Evolutionary conservation across 2,113 vertebrate genomes (phyloP).

Genomic region (Stigmatopora nigra): DNA sequence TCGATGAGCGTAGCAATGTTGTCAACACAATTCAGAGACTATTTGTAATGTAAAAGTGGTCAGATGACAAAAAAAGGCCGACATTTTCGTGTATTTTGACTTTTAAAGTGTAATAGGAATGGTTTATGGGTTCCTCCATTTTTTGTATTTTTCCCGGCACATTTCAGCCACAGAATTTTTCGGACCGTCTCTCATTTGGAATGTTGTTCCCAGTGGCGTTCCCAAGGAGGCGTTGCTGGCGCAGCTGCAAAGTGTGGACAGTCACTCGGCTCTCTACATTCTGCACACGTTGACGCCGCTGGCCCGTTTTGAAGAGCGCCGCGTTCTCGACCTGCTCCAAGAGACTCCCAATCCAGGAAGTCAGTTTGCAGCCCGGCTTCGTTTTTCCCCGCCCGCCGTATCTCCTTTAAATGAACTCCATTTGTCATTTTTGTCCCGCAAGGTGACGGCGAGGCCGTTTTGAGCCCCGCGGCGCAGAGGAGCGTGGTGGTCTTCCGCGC

Average conservation of each 20-base stretch:
- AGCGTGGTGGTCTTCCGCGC: conserved; percentile 81
- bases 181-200: no score
- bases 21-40: no score
- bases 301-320: conserved; percentile 77
- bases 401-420: background rate
- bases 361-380: background rate
- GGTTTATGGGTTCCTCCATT: no score
- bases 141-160: no score
- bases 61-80: no score
- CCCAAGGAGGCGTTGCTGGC: conserved; percentile 74
- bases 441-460: conserved; percentile 41
- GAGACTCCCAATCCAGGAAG: conserved; percentile 58
- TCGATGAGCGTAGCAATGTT: no score
- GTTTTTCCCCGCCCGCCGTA: conserved; percentile 12
- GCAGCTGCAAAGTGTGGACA: conserved; percentile 84
- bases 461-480: conserved; percentile 62
- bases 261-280: conserved; percentile 84
- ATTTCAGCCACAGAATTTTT: no score
- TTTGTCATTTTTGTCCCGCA: conserved; percentile 16
- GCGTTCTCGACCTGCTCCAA: conserved; percentile 81
- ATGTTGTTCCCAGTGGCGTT: conserved; percentile 44
- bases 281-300: conserved; percentile 86
- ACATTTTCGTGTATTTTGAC: no score
- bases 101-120: no score
- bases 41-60: no score